Evolutionary conservation across 2,797 vertebrate species (phyloP), one percentile per base, ranked within the genome.

Genomic region (Ctenosaura bakeri): DNA sequence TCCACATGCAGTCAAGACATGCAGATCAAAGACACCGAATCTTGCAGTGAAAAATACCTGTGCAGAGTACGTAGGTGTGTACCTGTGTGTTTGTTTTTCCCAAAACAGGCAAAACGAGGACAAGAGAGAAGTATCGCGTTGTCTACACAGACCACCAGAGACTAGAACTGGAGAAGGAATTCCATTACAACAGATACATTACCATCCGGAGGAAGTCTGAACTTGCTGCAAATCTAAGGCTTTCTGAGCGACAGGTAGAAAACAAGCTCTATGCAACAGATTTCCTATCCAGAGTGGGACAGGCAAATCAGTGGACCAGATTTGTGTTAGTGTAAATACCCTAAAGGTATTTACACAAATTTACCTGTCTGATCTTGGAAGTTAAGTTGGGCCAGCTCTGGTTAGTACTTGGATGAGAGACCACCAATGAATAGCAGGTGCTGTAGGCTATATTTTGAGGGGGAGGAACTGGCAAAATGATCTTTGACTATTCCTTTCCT

Each of bases 141-240:
- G 98, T 99, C 92, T 99, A 99, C 96, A 99, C 99, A 87, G 98
- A 99, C 95, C 99, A 99, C n/a, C 99, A 99, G 97, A 98, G 98
- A 94, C 97, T 99, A 97, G 99, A 99, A 97, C 97, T 99, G 97
- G 99, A 99, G 97, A 99, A 99, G 94, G 99, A 99, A 97, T 99
- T 99, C 97, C 99, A 99, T 95, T 99, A 98, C 96, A 99, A 98
- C 97, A 98, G 98, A 98, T 99, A 99, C 95, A 99, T 99, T 96
- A 99, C 98, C 82, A 99, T 99, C 96, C 98, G 98, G 96, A 98
- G 98, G 97, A 99, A 99, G 96, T 98, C 98, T 85, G 99, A 99
- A 90, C 97, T 99, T 94, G 99, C 99, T 91, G 98, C 98, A 95
- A 98, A 98, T 95, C 98, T 99, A 88, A 98, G 99, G 29, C 98